phyloP scores from a whole-genome alignment of 2,797 vertebrate genomes.

The Falco biarmicus region DNA sequence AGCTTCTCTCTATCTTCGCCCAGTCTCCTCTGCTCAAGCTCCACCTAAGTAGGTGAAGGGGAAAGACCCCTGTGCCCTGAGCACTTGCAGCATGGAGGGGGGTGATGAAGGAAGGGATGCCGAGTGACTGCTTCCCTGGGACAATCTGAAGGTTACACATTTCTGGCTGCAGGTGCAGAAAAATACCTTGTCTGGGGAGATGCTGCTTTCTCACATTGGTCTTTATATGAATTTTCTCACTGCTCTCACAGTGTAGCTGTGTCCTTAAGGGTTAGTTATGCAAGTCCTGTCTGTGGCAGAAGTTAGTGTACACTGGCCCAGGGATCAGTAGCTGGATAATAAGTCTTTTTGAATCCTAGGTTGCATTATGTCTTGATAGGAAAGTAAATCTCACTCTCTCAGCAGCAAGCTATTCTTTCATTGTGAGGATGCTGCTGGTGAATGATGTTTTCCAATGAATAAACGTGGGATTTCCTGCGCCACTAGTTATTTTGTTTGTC shows the following conservation, averaged over 20 bases:
- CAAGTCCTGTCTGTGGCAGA: neutral
- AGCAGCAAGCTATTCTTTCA: neutral
- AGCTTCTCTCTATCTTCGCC: neutral
- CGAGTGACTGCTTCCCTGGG: neutral
- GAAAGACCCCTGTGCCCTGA: rapidly evolving
- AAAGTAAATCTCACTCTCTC: neutral
- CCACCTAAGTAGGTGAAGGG: neutral
- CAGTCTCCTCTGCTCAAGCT: neutral
- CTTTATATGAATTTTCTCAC: neutral
- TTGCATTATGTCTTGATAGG: neutral
- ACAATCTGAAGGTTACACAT: neutral
- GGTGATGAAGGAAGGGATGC: neutral
- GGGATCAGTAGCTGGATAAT: neutral
- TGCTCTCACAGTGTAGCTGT: neutral
- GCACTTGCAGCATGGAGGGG: neutral
- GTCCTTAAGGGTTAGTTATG: neutral
- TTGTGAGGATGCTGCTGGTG: neutral
- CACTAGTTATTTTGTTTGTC: neutral
- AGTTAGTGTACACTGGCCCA: neutral
- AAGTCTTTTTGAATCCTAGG: neutral
- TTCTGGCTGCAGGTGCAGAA: neutral
- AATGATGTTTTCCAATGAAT: neutral
- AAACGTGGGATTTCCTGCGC: neutral
- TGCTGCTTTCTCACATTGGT: neutral
- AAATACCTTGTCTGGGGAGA: neutral